Conservation (phyloP, 2,113 vertebrate genomes). For the Catharus fuscescens region DNA sequence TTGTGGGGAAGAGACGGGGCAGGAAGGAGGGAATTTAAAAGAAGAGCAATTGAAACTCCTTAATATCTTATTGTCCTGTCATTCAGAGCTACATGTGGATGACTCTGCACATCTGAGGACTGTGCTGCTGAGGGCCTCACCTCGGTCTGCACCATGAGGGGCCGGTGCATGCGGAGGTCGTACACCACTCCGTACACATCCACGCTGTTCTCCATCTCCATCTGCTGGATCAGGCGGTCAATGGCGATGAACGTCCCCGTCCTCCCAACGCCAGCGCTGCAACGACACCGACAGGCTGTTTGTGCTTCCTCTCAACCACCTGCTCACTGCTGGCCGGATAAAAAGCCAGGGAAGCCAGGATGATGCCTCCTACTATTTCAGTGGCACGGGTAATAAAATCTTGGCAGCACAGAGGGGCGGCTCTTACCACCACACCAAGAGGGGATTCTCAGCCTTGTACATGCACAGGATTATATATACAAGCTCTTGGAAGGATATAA, state of each 20-base stretch:
- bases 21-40: background rate
- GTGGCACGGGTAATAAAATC: background rate
- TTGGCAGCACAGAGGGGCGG: background rate
- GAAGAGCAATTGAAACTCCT: background rate
- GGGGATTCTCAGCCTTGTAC: background rate
- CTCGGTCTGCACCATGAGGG: constrained; percentile 98
- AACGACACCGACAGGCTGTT: background rate
- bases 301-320: background rate
- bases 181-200: constrained; percentile 90
- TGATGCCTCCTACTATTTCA: background rate
- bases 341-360: background rate
- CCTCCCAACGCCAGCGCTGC: constrained; percentile 93
- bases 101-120: rapidly evolving
- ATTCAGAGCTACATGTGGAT: background rate
- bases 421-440: background rate
- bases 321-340: background rate
- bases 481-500: background rate
- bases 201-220: constrained; percentile 87
- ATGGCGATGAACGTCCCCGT: constrained; percentile 95
- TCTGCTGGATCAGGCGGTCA: constrained; percentile 91
- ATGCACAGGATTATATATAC: background rate
- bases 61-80: background rate
- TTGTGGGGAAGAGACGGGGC: background rate
- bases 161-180: constrained; percentile 90
- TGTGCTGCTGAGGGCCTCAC: constrained; percentile 61